Evolutionary conservation across 2,797 vertebrate species (phyloP).

Genomic region (Pristis pectinata): DNA sequence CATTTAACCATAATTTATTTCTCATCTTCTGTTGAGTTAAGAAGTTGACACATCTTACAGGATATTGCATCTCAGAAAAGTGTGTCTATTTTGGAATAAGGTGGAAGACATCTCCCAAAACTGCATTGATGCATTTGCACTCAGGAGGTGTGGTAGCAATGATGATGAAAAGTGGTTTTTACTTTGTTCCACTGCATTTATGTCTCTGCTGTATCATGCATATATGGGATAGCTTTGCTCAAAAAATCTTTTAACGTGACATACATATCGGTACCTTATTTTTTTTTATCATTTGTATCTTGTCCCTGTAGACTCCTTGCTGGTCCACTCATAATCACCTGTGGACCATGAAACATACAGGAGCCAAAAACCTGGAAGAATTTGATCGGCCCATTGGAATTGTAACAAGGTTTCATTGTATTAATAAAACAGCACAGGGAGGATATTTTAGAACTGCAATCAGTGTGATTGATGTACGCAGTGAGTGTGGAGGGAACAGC

Average conservation of each 20-base stretch:
- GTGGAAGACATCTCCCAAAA: background rate
- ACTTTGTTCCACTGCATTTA: background rate
- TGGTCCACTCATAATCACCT: background rate
- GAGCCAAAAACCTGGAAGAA: background rate
- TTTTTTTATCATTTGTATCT: background rate
- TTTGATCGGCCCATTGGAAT: background rate
- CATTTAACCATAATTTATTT: background rate
- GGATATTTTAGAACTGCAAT: background rate
- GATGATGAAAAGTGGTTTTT: background rate
- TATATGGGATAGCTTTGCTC: background rate
- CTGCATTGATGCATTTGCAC: background rate
- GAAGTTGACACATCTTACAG: background rate
- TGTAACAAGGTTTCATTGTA: background rate
- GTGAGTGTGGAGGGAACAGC: background rate
- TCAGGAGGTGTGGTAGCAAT: background rate
- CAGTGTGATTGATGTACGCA: background rate
- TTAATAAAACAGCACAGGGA: background rate
- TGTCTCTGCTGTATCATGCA: background rate
- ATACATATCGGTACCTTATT: background rate
- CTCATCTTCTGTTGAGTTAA: conserved; percentile 6
- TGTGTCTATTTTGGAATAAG: background rate
- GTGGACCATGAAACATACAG: background rate
- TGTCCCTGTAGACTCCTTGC: background rate
- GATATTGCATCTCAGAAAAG: background rate
- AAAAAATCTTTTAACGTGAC: background rate